Base-by-base conservation (phyloP, 2,888 invertebrate genomes). In the Selenia dentaria region DNA sequence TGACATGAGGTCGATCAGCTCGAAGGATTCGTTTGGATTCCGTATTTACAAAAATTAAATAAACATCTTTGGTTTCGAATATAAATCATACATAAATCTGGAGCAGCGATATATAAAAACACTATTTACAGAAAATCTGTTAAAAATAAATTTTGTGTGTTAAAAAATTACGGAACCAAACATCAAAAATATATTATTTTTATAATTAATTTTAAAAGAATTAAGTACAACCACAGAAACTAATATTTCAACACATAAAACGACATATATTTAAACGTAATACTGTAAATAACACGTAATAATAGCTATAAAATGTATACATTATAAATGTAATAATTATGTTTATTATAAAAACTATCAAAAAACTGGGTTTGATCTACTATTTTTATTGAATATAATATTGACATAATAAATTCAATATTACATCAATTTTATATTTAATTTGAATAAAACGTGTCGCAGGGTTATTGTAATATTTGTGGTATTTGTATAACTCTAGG, bases 201-300 rank as follows among this genome's bases (percentile, higher is more conserved):
- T 39, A 49, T 55, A 48, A 36, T 44, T 40, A 35, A 44, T 20
- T n/a, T n/a, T n/a, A 39, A 18, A 28, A 45, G 27, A 38, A 46
- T 49, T 50, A 54, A 57, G 57, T 57, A 57, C 48, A 52, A 50
- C 43, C 42, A 33, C 13, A 47, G 31, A 37, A 22, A 22, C 11
- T 33, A 33, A 40, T 20, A 36, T 29, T 36, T 40, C 6, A 47
- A 37, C 41, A 52, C 25, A 25, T 25, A 10, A 25, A 25, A 25
- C 40, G 45, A 50, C 39, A 54, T 41, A 39, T 33, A 34, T 42
- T 43, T 43, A 20, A 46, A 53, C 48, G 33, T 57, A 57, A 57
- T 57, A 57, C 57, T 54, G 50, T 27, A 45, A 39, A 22, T 37
- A 45, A 31, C 35, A 36, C 16, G 26, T 48, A 48, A 18, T 36